These are phyloP conservation scores for Bembecia ichneumoniformis DNA, from an alignment of 2,888 invertebrate genomes.

Conservation along the genomic window DNA sequence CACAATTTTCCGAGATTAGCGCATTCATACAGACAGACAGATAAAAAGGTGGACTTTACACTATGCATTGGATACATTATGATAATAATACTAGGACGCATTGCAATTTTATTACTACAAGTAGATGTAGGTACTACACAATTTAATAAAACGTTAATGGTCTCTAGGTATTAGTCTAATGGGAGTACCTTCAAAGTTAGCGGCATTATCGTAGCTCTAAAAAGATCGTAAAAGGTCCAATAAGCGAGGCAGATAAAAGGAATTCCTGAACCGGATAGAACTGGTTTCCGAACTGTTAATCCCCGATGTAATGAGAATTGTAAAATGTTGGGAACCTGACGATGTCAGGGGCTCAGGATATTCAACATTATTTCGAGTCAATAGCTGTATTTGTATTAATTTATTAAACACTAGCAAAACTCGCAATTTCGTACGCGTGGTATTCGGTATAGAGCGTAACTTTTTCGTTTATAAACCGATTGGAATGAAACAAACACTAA, in stretches of 20 bases:
- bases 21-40: too few relatives aligned
- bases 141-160: slow-evolving; percentile 4
- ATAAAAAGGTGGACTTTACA: too few relatives aligned
- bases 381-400: too few relatives aligned
- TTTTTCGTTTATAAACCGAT: too few relatives aligned
- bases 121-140: background rate
- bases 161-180: slow-evolving; percentile 15
- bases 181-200: slow-evolving; percentile 9
- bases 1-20: too few relatives aligned
- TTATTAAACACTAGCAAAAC: too few relatives aligned
- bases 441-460: too few relatives aligned
- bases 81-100: too few relatives aligned
- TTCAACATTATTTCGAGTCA: too few relatives aligned
- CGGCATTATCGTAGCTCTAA: slow-evolving; percentile 16
- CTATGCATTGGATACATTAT: too few relatives aligned
- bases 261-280: slow-evolving; percentile 16
- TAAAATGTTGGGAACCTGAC: slow-evolving; percentile 6
- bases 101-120: background rate
- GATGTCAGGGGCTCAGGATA: background rate
- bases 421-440: too few relatives aligned
- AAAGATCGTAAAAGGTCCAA: slow-evolving; percentile 18
- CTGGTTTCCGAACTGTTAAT: slow-evolving; percentile 24
- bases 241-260: slow-evolving; percentile 15
- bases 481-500: too few relatives aligned
- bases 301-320: slow-evolving; percentile 16